Evolutionary conservation across 2,888 invertebrate species (phyloP).

Genomic region (Nyleta sp.): DNA sequence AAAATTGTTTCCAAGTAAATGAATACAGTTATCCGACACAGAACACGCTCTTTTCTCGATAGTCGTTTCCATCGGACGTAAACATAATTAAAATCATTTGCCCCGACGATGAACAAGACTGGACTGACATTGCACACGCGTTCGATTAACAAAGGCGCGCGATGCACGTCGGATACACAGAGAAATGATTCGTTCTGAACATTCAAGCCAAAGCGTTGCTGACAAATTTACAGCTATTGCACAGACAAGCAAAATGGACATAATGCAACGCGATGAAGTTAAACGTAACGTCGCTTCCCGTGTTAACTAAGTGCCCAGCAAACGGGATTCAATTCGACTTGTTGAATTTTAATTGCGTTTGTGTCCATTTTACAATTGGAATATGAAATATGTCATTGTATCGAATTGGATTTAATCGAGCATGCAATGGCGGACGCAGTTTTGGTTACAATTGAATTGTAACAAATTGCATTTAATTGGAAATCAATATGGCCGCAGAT

Average conservation of each 20-base stretch:
- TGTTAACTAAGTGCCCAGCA: constrained; percentile 15
- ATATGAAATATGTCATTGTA: too few relatives aligned
- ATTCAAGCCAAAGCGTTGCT: constrained; percentile 14
- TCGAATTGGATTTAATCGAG: too few relatives aligned
- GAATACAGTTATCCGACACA: constrained; percentile 4
- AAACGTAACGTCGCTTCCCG: constrained; percentile 13
- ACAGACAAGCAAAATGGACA: neutral
- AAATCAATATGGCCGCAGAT: too few relatives aligned
- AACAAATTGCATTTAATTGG: too few relatives aligned
- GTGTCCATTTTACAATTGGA: too few relatives aligned
- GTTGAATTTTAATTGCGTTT: too few relatives aligned
- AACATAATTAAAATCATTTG: constrained; percentile 44
- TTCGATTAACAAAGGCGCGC: constrained; percentile 44
- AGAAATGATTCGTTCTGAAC: constrained; percentile 27
- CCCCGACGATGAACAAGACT: constrained; percentile 28
- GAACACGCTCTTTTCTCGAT: constrained; percentile 27
- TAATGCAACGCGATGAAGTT: constrained; percentile 18
- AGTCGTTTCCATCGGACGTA: constrained; percentile 23
- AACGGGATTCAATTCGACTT: too few relatives aligned
- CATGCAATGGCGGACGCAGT: too few relatives aligned
- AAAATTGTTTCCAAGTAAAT: neutral
- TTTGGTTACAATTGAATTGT: too few relatives aligned
- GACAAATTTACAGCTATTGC: constrained; percentile 40
- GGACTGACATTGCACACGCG: constrained; percentile 48
- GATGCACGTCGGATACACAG: constrained; percentile 23